Percentiles rank a stretch among this genome's conserved stretches.
Evolutionary conservation across 2,113 vertebrate species (phyloP).

Genomic region (Dendropsophus ebraccatus): DNA sequence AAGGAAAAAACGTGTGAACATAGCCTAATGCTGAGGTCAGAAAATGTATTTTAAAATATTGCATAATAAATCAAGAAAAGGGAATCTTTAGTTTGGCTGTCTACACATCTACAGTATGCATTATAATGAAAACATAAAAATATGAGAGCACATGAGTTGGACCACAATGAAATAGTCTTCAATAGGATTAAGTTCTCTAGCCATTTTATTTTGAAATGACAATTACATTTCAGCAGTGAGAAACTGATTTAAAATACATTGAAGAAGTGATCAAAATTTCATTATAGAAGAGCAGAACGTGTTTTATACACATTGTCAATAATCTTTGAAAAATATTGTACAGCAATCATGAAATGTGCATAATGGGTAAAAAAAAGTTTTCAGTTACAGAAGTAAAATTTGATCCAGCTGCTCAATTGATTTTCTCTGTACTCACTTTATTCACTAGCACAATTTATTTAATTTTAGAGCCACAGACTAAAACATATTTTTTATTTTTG

Average conservation of each 20-base stretch:
- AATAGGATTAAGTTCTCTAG: neutral
- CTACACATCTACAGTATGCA: slow-evolving; percentile 1
- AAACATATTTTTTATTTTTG: neutral
- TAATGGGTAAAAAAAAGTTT: slow-evolving; percentile 19
- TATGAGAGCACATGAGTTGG: neutral
- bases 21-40: no score
- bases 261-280: slow-evolving; percentile 6
- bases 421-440: slow-evolving; percentile 15
- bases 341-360: slow-evolving; percentile 2
- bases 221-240: slow-evolving; percentile 15
- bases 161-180: slow-evolving; percentile 9
- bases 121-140: slow-evolving; percentile 11
- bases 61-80: neutral
- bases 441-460: neutral
- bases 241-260: slow-evolving; percentile 35
- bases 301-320: slow-evolving; percentile 15
- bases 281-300: neutral
- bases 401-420: slow-evolving; percentile 7
- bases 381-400: slow-evolving; percentile 12
- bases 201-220: slow-evolving; percentile 6
- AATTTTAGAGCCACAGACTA: neutral
- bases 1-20: no score
- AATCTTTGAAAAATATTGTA: slow-evolving; percentile 21
- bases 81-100: neutral
- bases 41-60: neutral